Percentiles rank a stretch among this genome's conserved stretches.
phyloP scores from a whole-genome alignment of 2,888 invertebrate genomes.

The Drosophila fulvimacula region DNA sequence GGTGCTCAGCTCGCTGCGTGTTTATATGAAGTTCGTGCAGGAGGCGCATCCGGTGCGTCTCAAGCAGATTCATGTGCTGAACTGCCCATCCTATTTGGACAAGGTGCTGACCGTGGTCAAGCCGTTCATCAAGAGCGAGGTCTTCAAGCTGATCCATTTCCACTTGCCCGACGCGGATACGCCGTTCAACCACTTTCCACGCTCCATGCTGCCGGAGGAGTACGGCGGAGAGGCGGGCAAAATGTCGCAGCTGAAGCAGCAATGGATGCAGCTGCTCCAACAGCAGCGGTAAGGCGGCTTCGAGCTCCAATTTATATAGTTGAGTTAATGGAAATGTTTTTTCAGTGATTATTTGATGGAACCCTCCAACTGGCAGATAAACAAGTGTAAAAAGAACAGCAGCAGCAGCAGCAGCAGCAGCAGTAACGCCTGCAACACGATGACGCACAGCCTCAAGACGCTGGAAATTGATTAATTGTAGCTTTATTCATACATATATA shows the following conservation, averaged over 20 bases:
- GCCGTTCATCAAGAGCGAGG: conserved; percentile 89
- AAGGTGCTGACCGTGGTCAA: conserved; percentile 87
- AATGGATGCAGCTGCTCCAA: conserved; percentile 87
- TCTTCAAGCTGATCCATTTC: conserved; percentile 89
- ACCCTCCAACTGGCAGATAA: conserved; percentile 84
- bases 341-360: conserved; percentile 87
- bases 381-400: conserved; percentile 84
- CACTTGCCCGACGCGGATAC: conserved; percentile 89
- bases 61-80: conserved; percentile 88
- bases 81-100: conserved; percentile 88
- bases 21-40: conserved; percentile 91
- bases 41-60: conserved; percentile 89
- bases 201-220: conserved; percentile 88
- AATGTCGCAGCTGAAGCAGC: conserved; percentile 87
- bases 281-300: conserved; percentile 86
- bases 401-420: not conserved
- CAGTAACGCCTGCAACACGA: conserved; percentile 6
- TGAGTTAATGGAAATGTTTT: not conserved
- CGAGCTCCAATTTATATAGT: not conserved
- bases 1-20: conserved; percentile 87
- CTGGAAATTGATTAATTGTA: conserved; percentile 74
- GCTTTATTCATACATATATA: not conserved
- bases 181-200: conserved; percentile 88
- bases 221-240: conserved; percentile 89
- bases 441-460: conserved; percentile 60